These are phyloP conservation scores for Apamea anceps DNA, from an alignment of 2,888 invertebrate genomes.

Conservation along the genomic window DNA sequence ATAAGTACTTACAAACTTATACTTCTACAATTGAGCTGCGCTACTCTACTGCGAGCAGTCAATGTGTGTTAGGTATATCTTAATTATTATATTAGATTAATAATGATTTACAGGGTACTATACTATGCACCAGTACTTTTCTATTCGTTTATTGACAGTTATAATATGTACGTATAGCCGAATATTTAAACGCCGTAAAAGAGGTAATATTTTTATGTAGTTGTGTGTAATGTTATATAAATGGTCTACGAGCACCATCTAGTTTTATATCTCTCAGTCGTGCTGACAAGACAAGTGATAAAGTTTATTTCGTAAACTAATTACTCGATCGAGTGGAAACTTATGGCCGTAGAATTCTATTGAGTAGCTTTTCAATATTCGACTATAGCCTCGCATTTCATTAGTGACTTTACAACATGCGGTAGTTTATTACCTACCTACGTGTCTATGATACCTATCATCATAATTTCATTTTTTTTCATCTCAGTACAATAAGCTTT, in stretches of 20 bases:
- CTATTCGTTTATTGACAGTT: constrained; percentile 62
- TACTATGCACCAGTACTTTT: constrained; percentile 82
- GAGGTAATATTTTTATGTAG: not conserved
- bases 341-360: constrained; percentile 5
- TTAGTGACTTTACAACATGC: constrained; percentile 44
- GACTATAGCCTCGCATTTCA: constrained; percentile 58
- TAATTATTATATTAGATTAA: constrained; percentile 69
- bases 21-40: constrained; percentile 89
- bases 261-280: constrained; percentile 12
- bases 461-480: constrained; percentile 57
- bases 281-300: not conserved
- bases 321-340: constrained; percentile 13
- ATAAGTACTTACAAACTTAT: constrained; percentile 90
- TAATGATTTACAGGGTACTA: constrained; percentile 73
- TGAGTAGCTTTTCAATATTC: constrained; percentile 61
- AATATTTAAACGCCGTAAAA: constrained; percentile 56
- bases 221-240: not conserved
- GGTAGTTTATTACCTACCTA: constrained; percentile 48
- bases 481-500: constrained; percentile 66
- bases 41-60: constrained; percentile 90
- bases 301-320: constrained; percentile 1
- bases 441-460: constrained; percentile 47
- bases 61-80: constrained; percentile 80
- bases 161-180: constrained; percentile 59
- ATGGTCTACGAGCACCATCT: constrained; percentile 20